Percentiles rank a stretch among this genome's conserved stretches.
These are phyloP conservation scores for Phalacrocorax brasilianus DNA, from an alignment of 2,113 vertebrate species.

Conservation along the genomic window DNA sequence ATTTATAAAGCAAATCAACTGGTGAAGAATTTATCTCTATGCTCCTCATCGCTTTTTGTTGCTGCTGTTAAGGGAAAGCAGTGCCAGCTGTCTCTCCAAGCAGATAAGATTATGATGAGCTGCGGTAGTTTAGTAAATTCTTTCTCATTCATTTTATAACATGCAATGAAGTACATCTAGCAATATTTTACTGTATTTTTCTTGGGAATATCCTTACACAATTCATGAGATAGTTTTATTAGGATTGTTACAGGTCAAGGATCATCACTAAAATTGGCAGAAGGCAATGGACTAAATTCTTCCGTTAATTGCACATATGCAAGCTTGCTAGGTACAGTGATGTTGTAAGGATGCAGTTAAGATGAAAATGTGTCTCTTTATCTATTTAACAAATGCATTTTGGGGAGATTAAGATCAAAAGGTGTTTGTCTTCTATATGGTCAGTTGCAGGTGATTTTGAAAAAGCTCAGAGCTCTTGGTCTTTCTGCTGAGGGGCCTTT, in stretches of 20 bases:
- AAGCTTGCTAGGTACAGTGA: background rate
- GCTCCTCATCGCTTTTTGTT: background rate
- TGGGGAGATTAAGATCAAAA: background rate
- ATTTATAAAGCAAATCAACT: background rate
- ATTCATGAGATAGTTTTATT: conserved; percentile 50
- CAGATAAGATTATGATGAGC: conserved; percentile 10
- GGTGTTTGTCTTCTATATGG: background rate
- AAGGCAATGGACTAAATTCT: background rate
- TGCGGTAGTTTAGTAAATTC: background rate
- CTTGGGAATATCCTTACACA: background rate
- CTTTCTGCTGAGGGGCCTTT: background rate
- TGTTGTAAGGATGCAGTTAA: background rate
- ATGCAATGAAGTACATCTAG: conserved; percentile 12
- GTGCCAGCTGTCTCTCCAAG: background rate
- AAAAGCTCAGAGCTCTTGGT: background rate
- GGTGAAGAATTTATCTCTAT: background rate
- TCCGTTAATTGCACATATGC: background rate
- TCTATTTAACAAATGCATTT: background rate
- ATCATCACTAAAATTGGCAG: conserved; percentile 12
- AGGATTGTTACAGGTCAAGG: conserved; percentile 45
- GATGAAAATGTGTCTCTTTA: background rate
- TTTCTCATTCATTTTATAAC: conserved; percentile 54
- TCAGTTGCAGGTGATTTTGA: background rate
- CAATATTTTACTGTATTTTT: conserved; percentile 44
- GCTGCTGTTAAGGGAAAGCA: background rate